Percentiles rank a stretch among this genome's conserved stretches.
Conservation (phyloP, 2,888 invertebrate species). For the Tipula confusa region DNA sequence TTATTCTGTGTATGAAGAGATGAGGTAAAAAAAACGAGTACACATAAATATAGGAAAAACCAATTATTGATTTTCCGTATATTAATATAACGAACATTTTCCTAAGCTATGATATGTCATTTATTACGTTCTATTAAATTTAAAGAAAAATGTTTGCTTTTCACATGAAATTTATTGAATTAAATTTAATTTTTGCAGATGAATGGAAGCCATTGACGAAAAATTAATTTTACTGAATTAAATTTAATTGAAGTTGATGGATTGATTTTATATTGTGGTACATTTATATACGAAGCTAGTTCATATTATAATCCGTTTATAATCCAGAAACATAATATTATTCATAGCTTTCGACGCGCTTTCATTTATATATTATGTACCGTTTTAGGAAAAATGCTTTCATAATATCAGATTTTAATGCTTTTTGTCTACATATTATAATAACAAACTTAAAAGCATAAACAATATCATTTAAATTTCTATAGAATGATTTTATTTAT, state of each 20-base stretch:
- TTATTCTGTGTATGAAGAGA: not conserved
- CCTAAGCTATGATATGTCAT: not conserved
- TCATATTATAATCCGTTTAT: not conserved
- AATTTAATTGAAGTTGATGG: slow-evolving; percentile 12
- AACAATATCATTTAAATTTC: not conserved
- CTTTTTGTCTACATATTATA: not conserved
- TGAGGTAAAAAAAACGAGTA: too few species aligned
- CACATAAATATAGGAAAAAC: not conserved
- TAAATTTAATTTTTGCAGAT: not conserved
- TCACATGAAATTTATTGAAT: not conserved
- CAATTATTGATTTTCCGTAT: not conserved
- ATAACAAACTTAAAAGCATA: not conserved
- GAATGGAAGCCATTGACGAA: not conserved
- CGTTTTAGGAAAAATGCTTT: not conserved
- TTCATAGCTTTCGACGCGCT: not conserved
- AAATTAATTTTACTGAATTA: not conserved
- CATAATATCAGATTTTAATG: not conserved
- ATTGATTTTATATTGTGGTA: not conserved
- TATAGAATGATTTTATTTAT: not conserved
- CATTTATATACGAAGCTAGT: not conserved
- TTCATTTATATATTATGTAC: too few species aligned
- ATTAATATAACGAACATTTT: not conserved
- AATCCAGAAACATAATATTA: not conserved
- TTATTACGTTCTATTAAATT: not conserved
- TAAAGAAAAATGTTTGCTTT: not conserved